Evolutionary conservation across 2,888 invertebrate species (phyloP).

Genomic region (Anaspis maculata): DNA sequence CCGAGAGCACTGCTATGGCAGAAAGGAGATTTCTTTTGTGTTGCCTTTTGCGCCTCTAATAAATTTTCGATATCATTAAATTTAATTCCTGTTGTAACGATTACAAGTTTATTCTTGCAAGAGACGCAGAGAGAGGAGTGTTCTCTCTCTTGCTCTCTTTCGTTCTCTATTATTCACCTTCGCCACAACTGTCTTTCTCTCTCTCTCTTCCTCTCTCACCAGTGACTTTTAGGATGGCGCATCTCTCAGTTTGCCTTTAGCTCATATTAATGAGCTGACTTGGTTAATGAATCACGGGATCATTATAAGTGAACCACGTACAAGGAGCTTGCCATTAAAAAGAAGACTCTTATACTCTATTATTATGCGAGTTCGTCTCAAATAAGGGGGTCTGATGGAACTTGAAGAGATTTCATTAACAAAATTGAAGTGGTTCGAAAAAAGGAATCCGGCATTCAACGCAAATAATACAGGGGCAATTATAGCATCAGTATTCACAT

Average conservation of each 20-base stretch:
- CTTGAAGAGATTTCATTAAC: no score
- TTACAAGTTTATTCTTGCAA: slow-evolving; percentile 29
- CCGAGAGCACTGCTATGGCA: no score
- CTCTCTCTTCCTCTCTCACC: neutral
- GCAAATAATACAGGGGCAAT: no score
- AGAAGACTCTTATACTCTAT: slow-evolving; percentile 31
- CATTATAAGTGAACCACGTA: slow-evolving; percentile 35
- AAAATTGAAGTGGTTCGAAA: no score
- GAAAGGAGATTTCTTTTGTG: slow-evolving; percentile 19
- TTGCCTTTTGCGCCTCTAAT: slow-evolving; percentile 27
- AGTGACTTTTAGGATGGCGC: slow-evolving; percentile 12
- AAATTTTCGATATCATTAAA: slow-evolving; percentile 33
- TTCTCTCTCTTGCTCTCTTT: no score
- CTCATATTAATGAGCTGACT: slow-evolving; percentile 37
- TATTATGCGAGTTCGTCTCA: slow-evolving; percentile 28
- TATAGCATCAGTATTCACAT: no score
- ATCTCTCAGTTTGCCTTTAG: slow-evolving; percentile 21
- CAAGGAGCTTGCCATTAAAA: slow-evolving; percentile 32
- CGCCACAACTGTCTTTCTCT: slow-evolving; percentile 1
- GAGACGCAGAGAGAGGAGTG: slow-evolving; percentile 9
- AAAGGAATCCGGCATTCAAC: no score
- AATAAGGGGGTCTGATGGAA: no score
- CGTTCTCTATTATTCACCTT: neutral
- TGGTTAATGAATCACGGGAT: slow-evolving; percentile 39
- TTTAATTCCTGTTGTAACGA: slow-evolving; percentile 33